Base-by-base conservation (phyloP, 2,113 vertebrate genomes). In the Perccottus glenii region DNA sequence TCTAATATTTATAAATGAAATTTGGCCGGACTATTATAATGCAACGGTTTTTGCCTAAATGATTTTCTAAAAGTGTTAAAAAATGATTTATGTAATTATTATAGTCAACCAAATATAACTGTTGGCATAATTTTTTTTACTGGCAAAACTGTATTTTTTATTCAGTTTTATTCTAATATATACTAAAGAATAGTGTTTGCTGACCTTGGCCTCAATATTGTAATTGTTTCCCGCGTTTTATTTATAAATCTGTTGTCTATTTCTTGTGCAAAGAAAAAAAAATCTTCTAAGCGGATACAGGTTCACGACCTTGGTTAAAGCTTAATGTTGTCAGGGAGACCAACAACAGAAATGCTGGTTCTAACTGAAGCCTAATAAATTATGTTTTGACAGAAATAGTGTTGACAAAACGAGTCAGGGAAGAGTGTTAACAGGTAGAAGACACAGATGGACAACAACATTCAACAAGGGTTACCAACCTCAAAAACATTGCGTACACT, bases 251-350 rank as follows among this genome's bases (percentile, higher is more conserved):
- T 40, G 38, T 40, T 38, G 6, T 55, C 0, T 36, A 32, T 33
- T 15, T 52, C 50, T 52, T 33, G 5, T 46, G 44, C 66, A 84
- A 74, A 57, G 70, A 78, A 60, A 69, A 63, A 61, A 27, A 44
- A 57, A 59, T 66, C 46, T 35, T 46, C 60, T 9, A 67, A 85
- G 85, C 85, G 86, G 89, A 89, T 85, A 83, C 60, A 80, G 78
- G 89, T 83, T 91, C 89, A 88, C 2, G 82, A 88, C 88, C 88
- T 83, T 67, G 59, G 66, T 89, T 87, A 87, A 38, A 56, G 78
- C 65, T 63, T 67, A 64, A 77, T 75, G 86, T 84, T 85, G 84
- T 84, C 88, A 82, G 32, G 84, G 89, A 80, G 85, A 91, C 74
- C 70, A 60, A 75, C 46, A 59, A 11, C 65, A 12, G 66, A 70